These are phyloP conservation scores for Lypha dubia DNA, from an alignment of 2,888 invertebrate genomes.

Conservation along the genomic window DNA sequence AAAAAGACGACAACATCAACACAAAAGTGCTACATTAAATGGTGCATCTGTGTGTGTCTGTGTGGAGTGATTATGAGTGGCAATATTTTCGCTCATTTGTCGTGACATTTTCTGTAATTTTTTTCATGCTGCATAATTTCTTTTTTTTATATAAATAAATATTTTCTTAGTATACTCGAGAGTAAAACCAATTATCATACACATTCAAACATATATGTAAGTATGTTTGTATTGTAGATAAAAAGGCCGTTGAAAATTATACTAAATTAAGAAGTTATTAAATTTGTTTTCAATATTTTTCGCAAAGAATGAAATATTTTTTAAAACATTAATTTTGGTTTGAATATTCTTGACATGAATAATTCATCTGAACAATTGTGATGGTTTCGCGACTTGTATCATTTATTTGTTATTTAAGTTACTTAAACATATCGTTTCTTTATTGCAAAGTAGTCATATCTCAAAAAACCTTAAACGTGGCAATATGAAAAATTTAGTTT, in stretches of 20 bases:
- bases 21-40: constrained; percentile 38
- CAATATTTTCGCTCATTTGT: constrained; percentile 31
- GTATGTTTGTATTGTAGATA: neutral
- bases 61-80: constrained; percentile 35
- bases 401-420: too few relatives aligned
- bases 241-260: neutral
- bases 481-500: too few relatives aligned
- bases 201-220: neutral
- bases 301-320: too few relatives aligned
- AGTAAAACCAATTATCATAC: neutral
- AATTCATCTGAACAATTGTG: too few relatives aligned
- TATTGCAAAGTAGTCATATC: too few relatives aligned
- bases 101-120: neutral
- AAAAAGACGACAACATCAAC: constrained; percentile 39
- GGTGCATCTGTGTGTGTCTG: neutral
- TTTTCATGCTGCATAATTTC: constrained; percentile 2
- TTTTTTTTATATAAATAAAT: constrained; percentile 50
- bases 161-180: constrained; percentile 9
- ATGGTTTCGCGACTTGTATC: too few relatives aligned
- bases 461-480: too few relatives aligned
- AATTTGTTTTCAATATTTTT: too few relatives aligned
- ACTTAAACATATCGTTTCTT: too few relatives aligned
- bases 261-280: too few relatives aligned
- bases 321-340: neutral
- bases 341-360: too few relatives aligned